Evolutionary conservation across 2,797 vertebrate genomes (phyloP), one percentile per base, ranked within the genome.

Genomic region (Falco concolor): DNA sequence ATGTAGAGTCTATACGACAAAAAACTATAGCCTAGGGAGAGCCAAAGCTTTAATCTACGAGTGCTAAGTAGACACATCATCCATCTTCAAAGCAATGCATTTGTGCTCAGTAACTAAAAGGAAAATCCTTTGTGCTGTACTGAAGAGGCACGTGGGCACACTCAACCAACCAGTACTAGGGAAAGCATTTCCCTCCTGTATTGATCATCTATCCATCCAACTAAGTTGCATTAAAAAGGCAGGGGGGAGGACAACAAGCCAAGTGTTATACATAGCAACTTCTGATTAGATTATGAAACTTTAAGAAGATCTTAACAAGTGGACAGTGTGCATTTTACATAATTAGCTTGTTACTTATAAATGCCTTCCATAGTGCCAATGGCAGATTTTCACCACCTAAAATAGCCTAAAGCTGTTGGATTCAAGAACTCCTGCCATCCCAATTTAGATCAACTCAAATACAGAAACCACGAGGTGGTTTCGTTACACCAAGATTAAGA

Each of bases 321-420:
- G 90, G 96, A 97, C 96, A 96, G 79, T 86, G 93, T 90, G 88
- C 70, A 89, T 96, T 97, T 97, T 97, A 97, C 96, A 59, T 96
- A 96, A 97, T 96, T 96, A 97, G 96, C 95, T 90, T 84, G 93
- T 91, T 96, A 61, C 95, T 94, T 89, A 75, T 77, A 96, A 97
- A 96, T 91, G 91, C 83, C 92, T 81, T 45, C 61, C 65, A n/a
- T 64, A 57, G 93, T 95, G 95, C 96, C 96, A 96, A 17, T 91
- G 84, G 87, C 73, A 96, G 93, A 95, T 95, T 96, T 95, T 95
- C 92, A 70, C 81, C 81, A 85, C 91, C 95, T 65, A 96, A 97
- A 97, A 97, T 97, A 97, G 95, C 92, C 93, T 53, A 96, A 96
- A 96, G 94, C 92, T 73, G 86, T 87, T 36, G 59, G 88, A 94